A percentile compares a stretch with the other conserved stretches of the same genome.
Conservation (phyloP, 2,888 invertebrate genomes). For the Palloptera scutellata region DNA sequence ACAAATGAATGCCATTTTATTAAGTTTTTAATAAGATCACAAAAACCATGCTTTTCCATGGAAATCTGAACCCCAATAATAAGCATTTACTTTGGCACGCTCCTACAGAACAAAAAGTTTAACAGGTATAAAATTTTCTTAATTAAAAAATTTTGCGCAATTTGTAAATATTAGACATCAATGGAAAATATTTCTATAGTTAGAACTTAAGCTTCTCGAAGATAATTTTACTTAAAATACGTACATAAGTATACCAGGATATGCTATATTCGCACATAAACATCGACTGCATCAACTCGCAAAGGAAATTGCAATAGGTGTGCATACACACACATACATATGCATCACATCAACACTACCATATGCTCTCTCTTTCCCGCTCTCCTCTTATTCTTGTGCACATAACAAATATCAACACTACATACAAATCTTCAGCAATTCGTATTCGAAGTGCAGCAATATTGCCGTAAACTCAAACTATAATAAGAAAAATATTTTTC, state of each 20-base stretch:
- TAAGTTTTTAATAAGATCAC: too few species aligned
- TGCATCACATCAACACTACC: not conserved
- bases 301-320: not conserved
- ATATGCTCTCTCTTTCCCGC: not conserved
- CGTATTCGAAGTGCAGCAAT: conserved; percentile 31
- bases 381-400: not conserved
- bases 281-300: conserved; percentile 18
- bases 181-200: too few species aligned
- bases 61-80: too few species aligned
- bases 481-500: conserved; percentile 50
- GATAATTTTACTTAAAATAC: too few species aligned
- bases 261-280: conserved; percentile 25
- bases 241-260: not conserved
- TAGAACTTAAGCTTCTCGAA: too few species aligned
- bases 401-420: not conserved
- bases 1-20: too few species aligned
- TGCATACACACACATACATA: not conserved
- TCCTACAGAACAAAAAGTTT: too few species aligned
- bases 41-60: too few species aligned
- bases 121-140: too few species aligned
- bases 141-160: too few species aligned
- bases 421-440: conserved; percentile 13
- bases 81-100: too few species aligned
- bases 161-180: too few species aligned
- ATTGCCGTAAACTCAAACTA: conserved; percentile 32